A percentile compares a stretch with the other conserved stretches of the same genome.
Conservation (phyloP, 2,888 invertebrate genomes). For the Drosophila histrio region DNA sequence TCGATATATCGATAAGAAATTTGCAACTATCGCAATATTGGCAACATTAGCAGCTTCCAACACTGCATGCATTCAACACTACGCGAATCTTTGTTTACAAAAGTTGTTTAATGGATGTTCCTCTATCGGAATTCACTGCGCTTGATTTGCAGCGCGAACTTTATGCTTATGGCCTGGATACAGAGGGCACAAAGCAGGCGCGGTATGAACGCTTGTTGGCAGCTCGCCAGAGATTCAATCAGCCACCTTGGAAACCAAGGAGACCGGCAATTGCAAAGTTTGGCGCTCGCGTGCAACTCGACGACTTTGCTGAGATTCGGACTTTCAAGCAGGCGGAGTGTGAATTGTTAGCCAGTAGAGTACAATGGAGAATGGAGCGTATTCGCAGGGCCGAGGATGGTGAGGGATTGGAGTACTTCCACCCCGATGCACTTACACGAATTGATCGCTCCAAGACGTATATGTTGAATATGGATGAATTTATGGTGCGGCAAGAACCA, state of each 20-base stretch:
- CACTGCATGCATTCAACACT: background rate
- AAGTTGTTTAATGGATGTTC: slow-evolving; percentile 36
- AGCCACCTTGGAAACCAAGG: background rate
- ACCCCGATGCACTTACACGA: slow-evolving; percentile 25
- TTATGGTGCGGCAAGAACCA: slow-evolving; percentile 44
- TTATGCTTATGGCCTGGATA: slow-evolving; percentile 9
- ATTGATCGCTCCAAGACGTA: slow-evolving; percentile 39
- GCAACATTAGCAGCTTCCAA: background rate
- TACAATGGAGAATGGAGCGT: slow-evolving; percentile 36
- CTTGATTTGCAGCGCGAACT: slow-evolving; percentile 48
- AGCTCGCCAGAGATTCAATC: background rate
- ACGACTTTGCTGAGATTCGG: slow-evolving; percentile 38
- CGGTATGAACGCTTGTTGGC: slow-evolving; percentile 28
- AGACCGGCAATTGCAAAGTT: slow-evolving; percentile 11
- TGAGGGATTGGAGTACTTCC: slow-evolving; percentile 37
- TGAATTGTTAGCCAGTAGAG: slow-evolving; percentile 9
- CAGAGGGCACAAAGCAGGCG: slow-evolving; percentile 36
- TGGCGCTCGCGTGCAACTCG: slow-evolving; percentile 35
- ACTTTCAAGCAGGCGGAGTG: slow-evolving; percentile 14
- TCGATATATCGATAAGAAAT: slow-evolving; percentile 38
- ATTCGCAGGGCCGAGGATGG: slow-evolving; percentile 34
- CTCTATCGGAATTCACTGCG: slow-evolving; percentile 33
- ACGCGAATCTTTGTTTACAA: slow-evolving; percentile 37
- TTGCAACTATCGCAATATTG: background rate
- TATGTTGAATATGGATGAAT: slow-evolving; percentile 44